These are phyloP conservation scores for Acanthurus leucopareius DNA, from an alignment of 2,797 vertebrate species.

Conservation along the genomic window DNA sequence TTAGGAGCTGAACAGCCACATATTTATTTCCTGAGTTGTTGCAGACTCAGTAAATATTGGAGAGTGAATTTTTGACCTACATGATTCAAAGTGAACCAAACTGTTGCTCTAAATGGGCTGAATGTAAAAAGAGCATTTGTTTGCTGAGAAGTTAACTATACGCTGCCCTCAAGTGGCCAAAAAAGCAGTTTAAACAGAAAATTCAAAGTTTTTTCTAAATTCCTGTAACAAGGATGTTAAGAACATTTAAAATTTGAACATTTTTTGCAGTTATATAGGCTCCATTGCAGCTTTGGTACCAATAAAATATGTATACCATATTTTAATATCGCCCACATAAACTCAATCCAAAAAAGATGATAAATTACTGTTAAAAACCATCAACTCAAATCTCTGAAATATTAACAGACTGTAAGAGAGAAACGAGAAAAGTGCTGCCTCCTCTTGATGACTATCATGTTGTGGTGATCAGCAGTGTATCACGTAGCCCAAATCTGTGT, in stretches of 20 bases:
- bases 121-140: not conserved
- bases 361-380: not conserved
- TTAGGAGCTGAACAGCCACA: not conserved
- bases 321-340: too few species aligned
- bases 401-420: slow-evolving; percentile 9
- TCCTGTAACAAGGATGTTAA: too few species aligned
- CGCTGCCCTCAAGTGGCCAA: not conserved
- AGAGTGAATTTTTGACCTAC: not conserved
- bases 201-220: too few species aligned
- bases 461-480: slow-evolving; percentile 43
- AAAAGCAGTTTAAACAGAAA: not conserved
- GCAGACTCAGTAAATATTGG: not conserved
- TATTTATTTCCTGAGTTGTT: not conserved
- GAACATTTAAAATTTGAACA: too few species aligned
- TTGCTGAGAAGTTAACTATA: not conserved
- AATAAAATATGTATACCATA: not conserved
- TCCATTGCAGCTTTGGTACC: too few species aligned
- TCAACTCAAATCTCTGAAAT: not conserved
- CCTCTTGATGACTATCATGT: slow-evolving; percentile 29
- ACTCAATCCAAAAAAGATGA: not conserved
- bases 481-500: slow-evolving; percentile 11
- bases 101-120: not conserved
- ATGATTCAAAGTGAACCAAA: not conserved
- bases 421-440: slow-evolving; percentile 22
- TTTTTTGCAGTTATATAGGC: too few species aligned